phyloP scores from a whole-genome alignment of 1,140 invertebrate genomes.

The Phymastichus coffea region DNA sequence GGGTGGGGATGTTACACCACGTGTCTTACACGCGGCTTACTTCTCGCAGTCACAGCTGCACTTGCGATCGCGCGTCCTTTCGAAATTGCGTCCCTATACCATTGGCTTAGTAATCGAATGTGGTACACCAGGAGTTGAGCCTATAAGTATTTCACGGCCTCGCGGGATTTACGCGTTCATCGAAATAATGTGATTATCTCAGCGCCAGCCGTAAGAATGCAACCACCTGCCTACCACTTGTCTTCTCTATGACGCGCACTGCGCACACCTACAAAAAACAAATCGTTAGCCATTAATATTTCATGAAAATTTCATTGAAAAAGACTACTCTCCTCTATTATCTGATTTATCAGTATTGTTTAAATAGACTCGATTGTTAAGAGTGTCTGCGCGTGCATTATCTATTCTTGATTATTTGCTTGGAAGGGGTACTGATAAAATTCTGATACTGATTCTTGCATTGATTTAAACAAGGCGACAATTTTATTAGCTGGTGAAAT shows the following conservation, averaged over 20 bases:
- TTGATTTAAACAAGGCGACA: no score
- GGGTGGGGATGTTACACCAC: no score
- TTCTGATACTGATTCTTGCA: no score
- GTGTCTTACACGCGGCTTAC: no score
- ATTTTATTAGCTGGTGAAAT: no score
- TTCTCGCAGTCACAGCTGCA: conserved; percentile 96
- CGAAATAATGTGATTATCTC: conserved; percentile 98
- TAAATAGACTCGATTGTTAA: no score
- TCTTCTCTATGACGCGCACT: conserved; percentile 87
- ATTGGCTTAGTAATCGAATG: conserved; percentile 95
- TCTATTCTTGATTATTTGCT: no score
- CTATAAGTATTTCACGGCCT: conserved; percentile 96
- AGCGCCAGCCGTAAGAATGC: conserved; percentile 94
- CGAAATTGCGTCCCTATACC: conserved; percentile 97
- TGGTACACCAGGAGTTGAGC: conserved; percentile 94
- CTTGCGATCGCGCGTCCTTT: conserved; percentile 92
- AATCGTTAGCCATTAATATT: neutral
- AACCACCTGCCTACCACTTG: conserved; percentile 88
- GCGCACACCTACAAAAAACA: conserved; percentile 76
- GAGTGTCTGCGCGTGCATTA: no score
- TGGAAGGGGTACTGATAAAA: no score
- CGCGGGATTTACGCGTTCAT: conserved; percentile 85
- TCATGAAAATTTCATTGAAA: no score
- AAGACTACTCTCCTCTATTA: no score
- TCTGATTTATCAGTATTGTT: no score